Percentiles rank a stretch among this genome's conserved stretches.
phyloP scores from a whole-genome alignment of 2,113 vertebrate genomes.

The Corythaixoides concolor region DNA sequence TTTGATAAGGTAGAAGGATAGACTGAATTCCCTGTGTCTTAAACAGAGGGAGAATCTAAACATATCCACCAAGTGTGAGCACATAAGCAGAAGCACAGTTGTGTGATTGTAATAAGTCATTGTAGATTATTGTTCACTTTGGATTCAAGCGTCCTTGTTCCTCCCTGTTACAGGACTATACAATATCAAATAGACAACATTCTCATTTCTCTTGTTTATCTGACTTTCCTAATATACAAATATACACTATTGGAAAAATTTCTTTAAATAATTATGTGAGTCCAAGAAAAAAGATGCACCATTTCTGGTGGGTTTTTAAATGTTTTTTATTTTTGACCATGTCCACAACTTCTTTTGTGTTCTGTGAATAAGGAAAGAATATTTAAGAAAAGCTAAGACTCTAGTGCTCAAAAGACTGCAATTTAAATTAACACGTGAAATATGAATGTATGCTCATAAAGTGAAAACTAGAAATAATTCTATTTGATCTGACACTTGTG shows the following conservation, averaged over 20 bases:
- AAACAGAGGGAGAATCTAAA: background rate
- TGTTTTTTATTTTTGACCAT: background rate
- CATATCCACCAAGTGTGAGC: background rate
- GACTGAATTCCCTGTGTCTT: background rate
- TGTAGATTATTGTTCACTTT: background rate
- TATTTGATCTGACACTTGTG: background rate
- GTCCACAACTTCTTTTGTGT: background rate
- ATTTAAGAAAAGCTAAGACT: background rate
- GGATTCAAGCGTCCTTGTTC: slow-evolving; percentile 6
- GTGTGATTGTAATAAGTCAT: background rate
- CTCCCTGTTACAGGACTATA: background rate
- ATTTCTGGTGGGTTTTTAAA: background rate
- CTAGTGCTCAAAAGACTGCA: background rate
- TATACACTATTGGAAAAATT: background rate
- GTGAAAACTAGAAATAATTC: background rate
- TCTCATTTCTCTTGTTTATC: background rate
- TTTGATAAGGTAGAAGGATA: background rate
- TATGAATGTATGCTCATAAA: background rate
- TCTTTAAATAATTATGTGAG: background rate
- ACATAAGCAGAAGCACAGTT: background rate
- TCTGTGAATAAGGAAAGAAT: background rate
- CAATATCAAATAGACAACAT: background rate
- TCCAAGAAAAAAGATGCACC: background rate
- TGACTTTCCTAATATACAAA: background rate
- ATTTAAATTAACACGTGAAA: background rate